A percentile compares a stretch with the other conserved stretches of the same genome.
Evolutionary conservation across 2,113 vertebrate genomes (phyloP).

Genomic region (Bombycilla garrulus): DNA sequence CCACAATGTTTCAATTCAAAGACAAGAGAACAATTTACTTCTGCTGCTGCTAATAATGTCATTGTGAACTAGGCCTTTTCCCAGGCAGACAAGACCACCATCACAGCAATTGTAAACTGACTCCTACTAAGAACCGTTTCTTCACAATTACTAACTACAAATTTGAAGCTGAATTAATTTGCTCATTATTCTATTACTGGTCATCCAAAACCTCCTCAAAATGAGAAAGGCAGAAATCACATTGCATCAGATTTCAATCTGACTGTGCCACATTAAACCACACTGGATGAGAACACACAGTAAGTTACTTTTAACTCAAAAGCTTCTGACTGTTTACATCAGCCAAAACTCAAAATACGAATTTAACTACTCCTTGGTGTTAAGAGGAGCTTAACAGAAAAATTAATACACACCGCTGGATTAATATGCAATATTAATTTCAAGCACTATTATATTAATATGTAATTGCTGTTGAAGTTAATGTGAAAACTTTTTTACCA

Average conservation of each 20-base stretch:
- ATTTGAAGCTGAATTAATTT: background rate
- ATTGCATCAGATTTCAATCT: background rate
- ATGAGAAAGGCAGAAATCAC: background rate
- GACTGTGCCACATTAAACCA: background rate
- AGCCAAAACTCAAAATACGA: background rate
- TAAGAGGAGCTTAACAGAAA: background rate
- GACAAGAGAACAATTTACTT: background rate
- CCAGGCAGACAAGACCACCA: background rate
- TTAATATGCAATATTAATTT: background rate
- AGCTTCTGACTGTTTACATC: background rate
- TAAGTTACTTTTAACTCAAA: background rate
- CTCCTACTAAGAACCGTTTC: background rate
- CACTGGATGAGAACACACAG: background rate
- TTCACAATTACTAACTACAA: background rate
- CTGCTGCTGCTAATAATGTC: background rate
- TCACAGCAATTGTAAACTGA: background rate
- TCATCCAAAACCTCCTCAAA: background rate
- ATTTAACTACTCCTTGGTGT: background rate
- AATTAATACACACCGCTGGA: background rate
- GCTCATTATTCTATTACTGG: background rate
- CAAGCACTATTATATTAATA: background rate
- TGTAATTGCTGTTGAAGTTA: background rate
- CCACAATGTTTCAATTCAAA: background rate
- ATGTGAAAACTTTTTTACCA: slow-evolving; percentile 76
- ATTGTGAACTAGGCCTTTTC: background rate